Evolutionary conservation across 2,797 vertebrate genomes (phyloP), one percentile per base, ranked within the genome.

Genomic region (Gymnothorax javanicus): DNA sequence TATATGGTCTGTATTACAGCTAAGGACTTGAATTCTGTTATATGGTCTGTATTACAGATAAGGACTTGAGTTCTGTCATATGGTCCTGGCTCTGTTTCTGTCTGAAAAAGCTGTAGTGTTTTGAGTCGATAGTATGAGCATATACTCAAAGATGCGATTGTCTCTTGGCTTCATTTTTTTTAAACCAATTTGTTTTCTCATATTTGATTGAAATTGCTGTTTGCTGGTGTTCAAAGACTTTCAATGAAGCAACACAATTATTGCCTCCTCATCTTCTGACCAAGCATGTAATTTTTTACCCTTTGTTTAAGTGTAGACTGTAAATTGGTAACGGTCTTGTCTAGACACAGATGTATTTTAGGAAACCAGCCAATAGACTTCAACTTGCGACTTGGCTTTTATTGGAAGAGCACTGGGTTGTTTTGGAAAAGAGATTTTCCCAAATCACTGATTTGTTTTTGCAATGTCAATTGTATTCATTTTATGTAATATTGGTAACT

Each of bases 381-480:
- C 13, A 7, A 11, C 23, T 23, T 82, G 43, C 5, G 59, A 33
- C 20, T 43, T 43, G 33, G 33, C 12, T 57, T 67, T 86, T 43
- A 86, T 50, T 86, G 75, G 23, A 58, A 25, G 33, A 13, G 59
- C 7, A 4, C 20, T 82, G 50, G 75, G 33, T 64, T 82, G 11
- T 50, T 27, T 82, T 54, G n/a, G 85, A 43, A 23, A 12, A 86
- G 12, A 20, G 73, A 33, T 13, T 8, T 52, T 23, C 12, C 77
- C 69, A 86, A 73, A 81, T 82, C 43, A 82, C 59, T 15, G 15
- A 54, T 56, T 25, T 85, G 56, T 58, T 82, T 82, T 86, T 23
- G 43, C 27, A 43, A 82, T 82, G 59, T 4, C 20, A 6, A 4
- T 9, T 60, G 59, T 25, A 33, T 15, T 17, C 50, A 2, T 73